Base-by-base conservation (phyloP, 2,888 invertebrate genomes). In the Dynastes hyllus region DNA sequence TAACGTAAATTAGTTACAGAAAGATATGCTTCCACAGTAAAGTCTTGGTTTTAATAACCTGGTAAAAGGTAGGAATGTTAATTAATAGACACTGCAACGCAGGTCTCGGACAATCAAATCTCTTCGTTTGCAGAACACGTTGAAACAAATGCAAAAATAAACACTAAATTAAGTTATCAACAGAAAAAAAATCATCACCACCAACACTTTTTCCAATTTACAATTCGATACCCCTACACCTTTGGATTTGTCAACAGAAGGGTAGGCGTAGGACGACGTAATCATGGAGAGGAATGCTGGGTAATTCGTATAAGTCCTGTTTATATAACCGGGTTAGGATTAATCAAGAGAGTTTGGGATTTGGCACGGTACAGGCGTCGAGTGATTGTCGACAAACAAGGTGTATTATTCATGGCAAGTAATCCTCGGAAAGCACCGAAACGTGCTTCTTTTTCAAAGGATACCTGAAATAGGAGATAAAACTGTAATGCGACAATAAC, bases 261-360 rank as follows among this genome's bases (percentile, higher is more conserved):
- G 22, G 63, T 40, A 40, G 73, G 55, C 13, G 40, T 27, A 27
- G 32, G 45, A 58, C 51, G 37, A 58, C 55, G 9, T 16, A 58
- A 73, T 29, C 32, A 40, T 11, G 9, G 11, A 45, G 45, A 45
- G 45, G 2, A 58, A 53, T 11, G 27, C 2, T 22, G 27, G 53
- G 77, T 71, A 79, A 79, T 79, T 79, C 79, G 77, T 71, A 77
- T 55, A 71, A 79, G 77, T 71, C 79, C 63, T 79, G 79, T 79
- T 79, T 79, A 76, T 77, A 77, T 77, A 70, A 79, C 77, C 55
- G 77, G 45, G 71, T 65, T 69, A 51, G 65, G 78, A 78, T 78
- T 78, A 78, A 78, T 75, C 73, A 75, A 37, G 77, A 69, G 50
- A 22, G 58, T 61, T 77, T 11, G 77, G 69, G 69, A 77, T 77